phyloP scores from a whole-genome alignment of 2,113 vertebrate genomes.

The Muntiacus reevesi region DNA sequence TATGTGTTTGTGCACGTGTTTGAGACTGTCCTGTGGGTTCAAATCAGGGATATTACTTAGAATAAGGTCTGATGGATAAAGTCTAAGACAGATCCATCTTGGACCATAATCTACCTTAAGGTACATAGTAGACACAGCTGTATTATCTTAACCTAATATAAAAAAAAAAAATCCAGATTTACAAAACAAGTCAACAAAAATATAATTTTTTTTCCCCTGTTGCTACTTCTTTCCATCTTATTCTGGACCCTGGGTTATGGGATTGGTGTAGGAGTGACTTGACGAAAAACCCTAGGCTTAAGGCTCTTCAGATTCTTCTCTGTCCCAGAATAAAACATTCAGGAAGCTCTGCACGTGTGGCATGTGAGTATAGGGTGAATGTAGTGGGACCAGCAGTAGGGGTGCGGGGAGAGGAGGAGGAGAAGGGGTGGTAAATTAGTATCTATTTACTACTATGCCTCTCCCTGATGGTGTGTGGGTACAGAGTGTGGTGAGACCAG shows the following conservation, averaged over 20 bases:
- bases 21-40: not conserved
- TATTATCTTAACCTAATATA: not conserved
- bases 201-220: not conserved
- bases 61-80: not conserved
- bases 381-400: not conserved
- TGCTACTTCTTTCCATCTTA: not conserved
- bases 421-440: not conserved
- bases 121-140: not conserved
- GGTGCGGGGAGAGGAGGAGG: not conserved
- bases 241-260: not conserved
- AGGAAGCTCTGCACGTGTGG: not conserved
- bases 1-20: not conserved
- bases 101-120: not conserved
- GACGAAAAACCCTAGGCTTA: not conserved
- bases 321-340: not conserved
- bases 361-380: not conserved
- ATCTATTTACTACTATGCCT: not conserved
- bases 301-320: not conserved
- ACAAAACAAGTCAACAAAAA: not conserved
- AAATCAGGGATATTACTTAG: not conserved
- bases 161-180: not conserved
- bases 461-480: not conserved
- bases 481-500: not conserved
- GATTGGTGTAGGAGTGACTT: not conserved
- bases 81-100: not conserved